Evolutionary conservation across 2,797 vertebrate species (phyloP), one percentile per base, ranked within the genome.

Genomic region (Chloroceryle amazona): DNA sequence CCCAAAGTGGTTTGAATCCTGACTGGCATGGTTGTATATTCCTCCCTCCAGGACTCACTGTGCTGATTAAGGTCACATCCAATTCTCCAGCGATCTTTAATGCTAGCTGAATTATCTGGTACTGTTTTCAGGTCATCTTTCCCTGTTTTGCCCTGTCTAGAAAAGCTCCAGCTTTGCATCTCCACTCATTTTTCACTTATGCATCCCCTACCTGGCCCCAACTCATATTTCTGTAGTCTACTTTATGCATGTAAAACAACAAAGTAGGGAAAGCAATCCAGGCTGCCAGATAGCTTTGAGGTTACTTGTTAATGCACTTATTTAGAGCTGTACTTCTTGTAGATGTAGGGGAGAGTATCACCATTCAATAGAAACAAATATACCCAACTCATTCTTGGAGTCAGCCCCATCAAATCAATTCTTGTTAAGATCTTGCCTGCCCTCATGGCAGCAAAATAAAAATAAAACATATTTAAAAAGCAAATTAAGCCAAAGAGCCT

Each of bases 141-240:
- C 29, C 22, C 5, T 49, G 10, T 47, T 73, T 72, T 61, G 6
- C 22, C 25, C n/a, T 20, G 7, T 23, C 2, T 3, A 0, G 0
- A 58, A 81, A 74, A 74, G 9, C 8, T 80, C 33, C 1, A 13
- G 6, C 29, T 61, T 89, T 74, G 15, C 54, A n/a, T 22, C 33
- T 93, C 25, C 0, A 0, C 16, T 65, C 3, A 4, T 86, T 84
- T 92, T 79, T 44, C 22, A 60, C 42, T 33, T 35, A 1, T 17
- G 16, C 13, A 37, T 76, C 63, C 31, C 21, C 21, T 42, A 9
- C 21, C 31, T 60, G 47, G 60, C 66, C 61, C 26, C 16, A 55
- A 0, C 39, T 73, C 35, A 3, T 14, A 39, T 44, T 31, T 52
- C 41, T 54, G 11, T 31, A 23, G 16, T 61, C 80, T 67, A 15